phyloP scores from a whole-genome alignment of 2,797 vertebrate genomes.

The Sardinella longiceps region DNA sequence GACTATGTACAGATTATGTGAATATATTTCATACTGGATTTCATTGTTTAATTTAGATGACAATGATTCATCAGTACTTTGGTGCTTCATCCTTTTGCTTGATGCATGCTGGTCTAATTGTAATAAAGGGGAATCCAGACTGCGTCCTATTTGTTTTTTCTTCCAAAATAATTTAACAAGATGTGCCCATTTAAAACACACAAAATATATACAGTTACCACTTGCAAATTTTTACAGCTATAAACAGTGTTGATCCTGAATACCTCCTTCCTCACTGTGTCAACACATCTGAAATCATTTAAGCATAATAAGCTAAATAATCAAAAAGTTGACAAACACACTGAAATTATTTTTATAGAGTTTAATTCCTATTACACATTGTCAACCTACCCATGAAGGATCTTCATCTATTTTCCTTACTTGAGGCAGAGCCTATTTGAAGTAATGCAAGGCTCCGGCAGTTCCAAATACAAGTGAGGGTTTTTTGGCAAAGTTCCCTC shows the following conservation, averaged over 20 bases:
- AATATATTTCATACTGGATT: neutral
- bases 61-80: neutral
- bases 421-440: neutral
- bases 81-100: neutral
- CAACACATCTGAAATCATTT: neutral
- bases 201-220: too few species aligned
- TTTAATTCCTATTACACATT: too few species aligned
- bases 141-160: neutral
- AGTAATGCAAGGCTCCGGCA: neutral
- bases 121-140: neutral
- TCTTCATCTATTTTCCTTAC: too few species aligned
- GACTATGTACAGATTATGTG: neutral
- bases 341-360: too few species aligned
- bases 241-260: too few species aligned
- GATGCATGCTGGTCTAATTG: neutral
- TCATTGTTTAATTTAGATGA: neutral
- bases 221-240: too few species aligned
- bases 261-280: neutral
- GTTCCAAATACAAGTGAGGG: neutral
- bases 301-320: too few species aligned
- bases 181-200: too few species aligned
- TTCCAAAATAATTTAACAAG: too few species aligned
- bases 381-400: too few species aligned
- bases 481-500: constrained; percentile 10
- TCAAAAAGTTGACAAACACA: too few species aligned